A percentile compares a stretch with the other conserved stretches of the same genome.
These are phyloP conservation scores for Octonoba sinensis DNA, from an alignment of 2,888 invertebrate genomes.

Conservation along the genomic window DNA sequence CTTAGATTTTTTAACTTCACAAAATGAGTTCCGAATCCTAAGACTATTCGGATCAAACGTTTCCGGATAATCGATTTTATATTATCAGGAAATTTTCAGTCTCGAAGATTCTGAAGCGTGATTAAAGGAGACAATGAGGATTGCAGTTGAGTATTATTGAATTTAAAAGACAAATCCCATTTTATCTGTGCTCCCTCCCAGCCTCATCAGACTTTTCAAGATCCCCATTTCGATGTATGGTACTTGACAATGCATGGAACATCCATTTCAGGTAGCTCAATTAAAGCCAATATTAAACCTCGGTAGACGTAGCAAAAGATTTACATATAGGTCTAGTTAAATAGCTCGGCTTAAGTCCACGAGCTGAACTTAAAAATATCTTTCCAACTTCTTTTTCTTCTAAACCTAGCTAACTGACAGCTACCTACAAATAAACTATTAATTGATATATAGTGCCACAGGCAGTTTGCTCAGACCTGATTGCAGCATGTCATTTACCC, in stretches of 20 bases:
- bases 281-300: conserved; percentile 62
- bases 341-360: conserved; percentile 44
- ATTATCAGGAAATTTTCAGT: too few relatives aligned
- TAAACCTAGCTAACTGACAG: conserved; percentile 55
- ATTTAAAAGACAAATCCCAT: too few relatives aligned
- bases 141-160: too few relatives aligned
- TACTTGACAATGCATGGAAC: conserved; percentile 40
- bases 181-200: too few relatives aligned
- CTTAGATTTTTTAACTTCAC: too few relatives aligned
- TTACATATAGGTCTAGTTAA: conserved; percentile 54
- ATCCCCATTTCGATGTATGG: conserved; percentile 24
- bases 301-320: conserved; percentile 52
- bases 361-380: conserved; percentile 29
- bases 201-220: too few relatives aligned
- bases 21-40: too few relatives aligned
- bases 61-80: too few relatives aligned
- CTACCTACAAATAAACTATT: conserved; percentile 39
- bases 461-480: conserved; percentile 35
- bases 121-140: too few relatives aligned
- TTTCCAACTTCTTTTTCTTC: conserved; percentile 63
- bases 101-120: too few relatives aligned
- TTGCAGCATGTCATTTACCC: conserved; percentile 21
- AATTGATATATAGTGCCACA: conserved; percentile 38
- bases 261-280: conserved; percentile 62
- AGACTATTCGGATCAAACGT: too few relatives aligned